Percentiles rank a stretch among this genome's conserved stretches.
Evolutionary conservation across 2,113 vertebrate species (phyloP).

Genomic region (Eptesicus fuscus): DNA sequence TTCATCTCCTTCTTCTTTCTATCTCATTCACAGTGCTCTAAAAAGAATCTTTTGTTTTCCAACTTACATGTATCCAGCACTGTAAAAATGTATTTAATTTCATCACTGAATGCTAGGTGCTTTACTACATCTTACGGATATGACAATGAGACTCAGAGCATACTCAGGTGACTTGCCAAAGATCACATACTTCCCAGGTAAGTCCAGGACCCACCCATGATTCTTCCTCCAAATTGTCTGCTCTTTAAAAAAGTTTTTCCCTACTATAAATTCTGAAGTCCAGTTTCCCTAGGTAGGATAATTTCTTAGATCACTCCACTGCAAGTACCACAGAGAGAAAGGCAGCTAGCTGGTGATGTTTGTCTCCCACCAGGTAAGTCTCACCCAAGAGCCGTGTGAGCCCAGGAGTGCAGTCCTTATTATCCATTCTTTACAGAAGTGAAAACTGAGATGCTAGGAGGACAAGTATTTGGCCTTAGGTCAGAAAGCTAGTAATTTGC

Average conservation of each 20-base stretch:
- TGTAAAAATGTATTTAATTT: neutral
- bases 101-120: neutral
- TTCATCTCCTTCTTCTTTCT: neutral
- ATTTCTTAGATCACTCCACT: neutral
- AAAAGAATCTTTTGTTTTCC: neutral
- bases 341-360: neutral
- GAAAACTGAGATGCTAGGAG: neutral
- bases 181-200: neutral
- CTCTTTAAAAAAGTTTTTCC: neutral
- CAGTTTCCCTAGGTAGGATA: neutral
- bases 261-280: neutral
- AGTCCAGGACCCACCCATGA: neutral
- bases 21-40: neutral
- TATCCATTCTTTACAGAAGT: neutral
- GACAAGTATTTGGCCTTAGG: neutral
- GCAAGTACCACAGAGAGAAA: neutral
- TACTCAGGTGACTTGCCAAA: neutral
- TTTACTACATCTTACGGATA: neutral
- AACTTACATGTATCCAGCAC: neutral
- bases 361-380: neutral
- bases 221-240: neutral
- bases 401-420: neutral
- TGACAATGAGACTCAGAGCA: neutral
- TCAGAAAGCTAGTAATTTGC: conserved; percentile 15
- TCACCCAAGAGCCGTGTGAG: neutral